These are phyloP conservation scores for Gonatopus flavifemur DNA, from an alignment of 1,140 invertebrate genomes.

Conservation along the genomic window DNA sequence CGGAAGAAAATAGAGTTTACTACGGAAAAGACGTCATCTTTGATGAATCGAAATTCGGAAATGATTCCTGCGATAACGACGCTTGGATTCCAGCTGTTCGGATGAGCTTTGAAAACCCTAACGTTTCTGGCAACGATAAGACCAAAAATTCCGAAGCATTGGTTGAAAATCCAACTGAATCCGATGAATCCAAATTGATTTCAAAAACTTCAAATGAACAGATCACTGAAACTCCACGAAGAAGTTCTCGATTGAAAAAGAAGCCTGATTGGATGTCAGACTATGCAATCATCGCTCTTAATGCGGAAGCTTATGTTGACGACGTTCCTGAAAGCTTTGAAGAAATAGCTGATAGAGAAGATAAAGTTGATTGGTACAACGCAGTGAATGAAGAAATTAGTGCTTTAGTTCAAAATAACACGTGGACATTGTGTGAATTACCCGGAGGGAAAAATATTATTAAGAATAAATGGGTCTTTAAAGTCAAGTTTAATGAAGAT, in stretches of 20 bases:
- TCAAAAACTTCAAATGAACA: not conserved
- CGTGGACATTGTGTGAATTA: not conserved
- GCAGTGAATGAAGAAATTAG: not conserved
- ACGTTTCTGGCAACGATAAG: not conserved
- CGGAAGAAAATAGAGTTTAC: not conserved
- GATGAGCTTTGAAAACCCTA: not conserved
- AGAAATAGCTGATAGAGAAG: slow-evolving; percentile 21
- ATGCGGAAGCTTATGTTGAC: not conserved
- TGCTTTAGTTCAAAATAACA: not conserved
- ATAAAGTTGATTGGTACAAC: slow-evolving; percentile 21
- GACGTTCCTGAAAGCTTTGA: slow-evolving; percentile 23
- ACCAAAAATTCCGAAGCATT: not conserved
- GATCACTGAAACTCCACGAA: not conserved
- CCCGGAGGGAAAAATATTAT: not conserved
- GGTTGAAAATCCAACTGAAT: not conserved
- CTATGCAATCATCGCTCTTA: not conserved
- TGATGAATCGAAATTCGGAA: not conserved
- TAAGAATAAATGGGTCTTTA: slow-evolving; percentile 46
- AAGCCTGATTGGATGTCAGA: not conserved
- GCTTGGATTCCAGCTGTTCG: no score
- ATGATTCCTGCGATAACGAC: no score
- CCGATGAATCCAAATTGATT: not conserved
- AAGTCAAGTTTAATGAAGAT: slow-evolving; percentile 20
- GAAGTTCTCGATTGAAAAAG: not conserved
- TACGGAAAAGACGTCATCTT: not conserved